A percentile compares a stretch with the other conserved stretches of the same genome.
Conservation (phyloP, 2,113 vertebrate species). For the Syrmaticus mikado region DNA sequence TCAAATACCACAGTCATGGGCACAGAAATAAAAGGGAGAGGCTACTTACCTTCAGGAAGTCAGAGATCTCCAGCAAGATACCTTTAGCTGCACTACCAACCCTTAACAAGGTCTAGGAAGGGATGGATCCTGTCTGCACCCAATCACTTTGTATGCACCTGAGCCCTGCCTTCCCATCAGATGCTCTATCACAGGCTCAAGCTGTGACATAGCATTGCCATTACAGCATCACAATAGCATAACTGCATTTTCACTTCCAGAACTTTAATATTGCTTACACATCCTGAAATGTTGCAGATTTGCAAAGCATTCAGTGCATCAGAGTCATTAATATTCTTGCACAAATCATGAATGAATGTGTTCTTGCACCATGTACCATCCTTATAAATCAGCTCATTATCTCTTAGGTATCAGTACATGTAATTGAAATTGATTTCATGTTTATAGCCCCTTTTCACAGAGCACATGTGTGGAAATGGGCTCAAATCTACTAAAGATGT, state of each 20-base stretch:
- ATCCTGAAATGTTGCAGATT: background rate
- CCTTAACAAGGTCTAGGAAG: no score
- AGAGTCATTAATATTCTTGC: background rate
- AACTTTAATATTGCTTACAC: background rate
- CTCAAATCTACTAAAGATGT: background rate
- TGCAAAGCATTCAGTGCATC: background rate
- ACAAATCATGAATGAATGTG: accelerated
- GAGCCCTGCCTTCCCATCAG: no score
- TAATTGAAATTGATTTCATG: constrained; percentile 21
- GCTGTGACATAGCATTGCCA: no score
- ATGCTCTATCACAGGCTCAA: no score
- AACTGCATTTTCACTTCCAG: background rate
- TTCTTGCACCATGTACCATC: background rate
- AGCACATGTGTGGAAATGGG: background rate
- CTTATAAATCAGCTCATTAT: constrained; percentile 16
- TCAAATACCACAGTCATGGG: no score
- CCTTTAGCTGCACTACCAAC: no score
- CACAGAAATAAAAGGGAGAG: no score
- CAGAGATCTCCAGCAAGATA: no score
- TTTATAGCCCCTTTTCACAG: background rate
- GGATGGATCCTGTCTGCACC: no score
- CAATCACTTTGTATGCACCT: no score
- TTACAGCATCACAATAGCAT: background rate
- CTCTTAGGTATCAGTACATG: background rate
- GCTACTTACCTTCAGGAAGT: no score